Evolutionary conservation across 2,797 vertebrate species (phyloP), one percentile per base, ranked within the genome.

Genomic region (Sebastes hubbsi): DNA sequence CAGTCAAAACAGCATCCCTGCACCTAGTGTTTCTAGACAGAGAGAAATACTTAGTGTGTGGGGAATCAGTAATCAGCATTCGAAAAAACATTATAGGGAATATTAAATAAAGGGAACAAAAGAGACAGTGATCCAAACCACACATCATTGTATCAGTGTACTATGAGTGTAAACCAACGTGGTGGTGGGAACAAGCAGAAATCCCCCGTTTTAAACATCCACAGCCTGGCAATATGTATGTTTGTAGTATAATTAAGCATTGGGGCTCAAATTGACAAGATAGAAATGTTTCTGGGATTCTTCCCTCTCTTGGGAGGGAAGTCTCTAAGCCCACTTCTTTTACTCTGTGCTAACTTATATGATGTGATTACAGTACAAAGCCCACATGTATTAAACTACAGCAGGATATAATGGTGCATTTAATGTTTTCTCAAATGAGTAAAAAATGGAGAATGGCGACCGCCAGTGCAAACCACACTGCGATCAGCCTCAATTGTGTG

Each of bases 401-500:
- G 62, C 61, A 69, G 29, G 62, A 75, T 18, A 72, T 54, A 76
- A 78, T 70, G 38, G 27, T 70, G 27, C 27, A 54, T 76, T 82
- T 29, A 75, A 75, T 81, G n/a, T 68, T 73, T 80, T 78, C 66
- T 80, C 14, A 58, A 16, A 67, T 13, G 24, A 58, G 76, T 30
- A 65, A 80, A 58, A 78, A 81, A 58, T 77, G 59, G 27, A 67
- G 42, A 83, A 46, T 1, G 16, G 27, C 4, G 16, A 66, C 54
- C 16, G 3, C 71, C 36, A 79, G 25, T 72, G 62, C 22, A 87
- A 90, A 84, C 81, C 83, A 63, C 78, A 72, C 34, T 63, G 69
- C 5, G 11, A 65, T 80, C 54, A 46, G 30, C 65, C 60, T 80
- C 75, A 81, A n/a, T 81, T 84, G 61, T 77, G 66, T 82, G 67